Evolutionary conservation across 2,888 invertebrate species (phyloP).

Genomic region (Aleiodes testaceus): DNA sequence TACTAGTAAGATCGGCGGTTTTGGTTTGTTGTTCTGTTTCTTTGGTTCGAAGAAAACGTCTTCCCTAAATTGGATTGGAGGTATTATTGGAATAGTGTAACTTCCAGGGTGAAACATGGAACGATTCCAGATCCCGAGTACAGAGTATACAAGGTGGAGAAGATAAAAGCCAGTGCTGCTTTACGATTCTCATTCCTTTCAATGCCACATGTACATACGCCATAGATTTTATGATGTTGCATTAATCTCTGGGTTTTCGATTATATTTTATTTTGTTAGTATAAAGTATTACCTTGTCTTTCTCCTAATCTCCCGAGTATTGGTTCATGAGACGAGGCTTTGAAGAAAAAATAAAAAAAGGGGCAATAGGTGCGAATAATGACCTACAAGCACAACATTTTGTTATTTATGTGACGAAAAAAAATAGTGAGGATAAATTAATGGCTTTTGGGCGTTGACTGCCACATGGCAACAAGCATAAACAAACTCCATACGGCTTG

Average conservation of each 20-base stretch:
- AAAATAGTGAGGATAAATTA: conserved; percentile 15
- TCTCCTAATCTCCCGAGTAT: too few relatives aligned
- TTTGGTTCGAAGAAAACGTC: conserved; percentile 35
- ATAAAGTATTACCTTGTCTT: too few relatives aligned
- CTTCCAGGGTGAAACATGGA: conserved; percentile 34
- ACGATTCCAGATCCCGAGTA: conserved; percentile 28
- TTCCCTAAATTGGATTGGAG: conserved; percentile 39
- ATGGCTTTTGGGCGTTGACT: conserved; percentile 29
- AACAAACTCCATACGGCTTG: conserved; percentile 14
- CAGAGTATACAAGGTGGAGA: conserved; percentile 13
- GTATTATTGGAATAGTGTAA: conserved; percentile 39
- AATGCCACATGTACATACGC: conserved; percentile 1
- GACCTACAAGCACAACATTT: not conserved
- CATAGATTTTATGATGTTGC: not conserved
- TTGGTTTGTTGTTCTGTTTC: conserved; percentile 13
- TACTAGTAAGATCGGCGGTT: conserved; percentile 18
- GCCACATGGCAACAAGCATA: conserved; percentile 28
- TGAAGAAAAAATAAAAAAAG: not conserved
- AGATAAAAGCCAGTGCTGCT: conserved; percentile 26
- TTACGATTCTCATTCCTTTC: conserved; percentile 27
- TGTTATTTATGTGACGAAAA: conserved; percentile 22
- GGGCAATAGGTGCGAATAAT: not conserved
- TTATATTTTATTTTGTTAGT: not conserved
- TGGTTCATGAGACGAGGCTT: too few relatives aligned
- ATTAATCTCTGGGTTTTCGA: conserved; percentile 19